These are phyloP conservation scores for Tyrophagus putrescentiae DNA, from an alignment of 1,140 invertebrate genomes.

Conservation along the genomic window DNA sequence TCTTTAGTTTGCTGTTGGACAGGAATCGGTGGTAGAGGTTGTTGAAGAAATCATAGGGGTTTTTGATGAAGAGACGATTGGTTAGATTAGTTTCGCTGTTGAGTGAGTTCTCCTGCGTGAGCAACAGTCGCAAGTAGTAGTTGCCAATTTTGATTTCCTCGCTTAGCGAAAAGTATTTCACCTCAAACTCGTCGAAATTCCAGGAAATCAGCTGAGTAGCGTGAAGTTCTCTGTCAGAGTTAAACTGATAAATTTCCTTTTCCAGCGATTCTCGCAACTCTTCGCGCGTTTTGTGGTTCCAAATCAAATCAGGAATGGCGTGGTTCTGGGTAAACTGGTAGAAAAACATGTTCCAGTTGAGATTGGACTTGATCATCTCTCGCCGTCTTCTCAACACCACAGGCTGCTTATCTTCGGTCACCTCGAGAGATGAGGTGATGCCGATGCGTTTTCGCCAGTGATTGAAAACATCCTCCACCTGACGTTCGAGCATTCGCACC, in stretches of 20 bases:
- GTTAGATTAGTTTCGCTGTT: conserved; percentile 24
- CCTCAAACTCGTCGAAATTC: conserved; percentile 96
- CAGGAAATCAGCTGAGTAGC: conserved; percentile 61
- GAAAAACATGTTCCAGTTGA: conserved; percentile 88
- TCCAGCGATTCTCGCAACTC: conserved; percentile 81
- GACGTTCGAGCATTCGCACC: conserved; percentile 38
- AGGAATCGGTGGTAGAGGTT: conserved; percentile 95
- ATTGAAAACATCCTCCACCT: conserved; percentile 54
- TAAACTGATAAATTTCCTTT: conserved; percentile 79
- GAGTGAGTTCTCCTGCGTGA: conserved; percentile 63
- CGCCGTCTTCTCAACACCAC: conserved; percentile 67
- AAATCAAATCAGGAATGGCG: conserved; percentile 86
- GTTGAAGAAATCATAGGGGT: conserved; percentile 82
- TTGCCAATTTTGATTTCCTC: conserved; percentile 97
- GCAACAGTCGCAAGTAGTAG: conserved; percentile 83
- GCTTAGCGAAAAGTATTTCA: conserved; percentile 75
- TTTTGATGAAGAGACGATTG: conserved; percentile 26
- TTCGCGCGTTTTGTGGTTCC: conserved; percentile 97
- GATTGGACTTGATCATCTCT: conserved; percentile 74
- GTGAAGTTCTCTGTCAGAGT: conserved; percentile 73
- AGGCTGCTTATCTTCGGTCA: conserved; percentile 38
- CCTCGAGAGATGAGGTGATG: conserved; percentile 38
- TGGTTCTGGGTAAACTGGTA: conserved; percentile 91
- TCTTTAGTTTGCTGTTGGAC: conserved; percentile 69
- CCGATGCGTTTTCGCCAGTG: conserved; percentile 74